Conservation (phyloP, 2,113 vertebrate species). For the Scopus umbretta region DNA sequence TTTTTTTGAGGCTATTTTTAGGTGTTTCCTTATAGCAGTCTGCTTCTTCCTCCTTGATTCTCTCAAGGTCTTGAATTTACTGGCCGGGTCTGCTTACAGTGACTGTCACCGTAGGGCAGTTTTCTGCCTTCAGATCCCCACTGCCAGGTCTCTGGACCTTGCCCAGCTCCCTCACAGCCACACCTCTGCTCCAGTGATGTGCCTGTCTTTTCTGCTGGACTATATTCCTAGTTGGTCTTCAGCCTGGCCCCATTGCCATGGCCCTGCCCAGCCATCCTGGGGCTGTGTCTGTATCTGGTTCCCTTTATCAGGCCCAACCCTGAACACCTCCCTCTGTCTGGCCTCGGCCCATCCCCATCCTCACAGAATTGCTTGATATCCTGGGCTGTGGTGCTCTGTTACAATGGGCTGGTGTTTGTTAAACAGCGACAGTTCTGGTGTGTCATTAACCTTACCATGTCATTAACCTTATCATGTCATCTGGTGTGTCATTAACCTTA, state of each 20-base stretch:
- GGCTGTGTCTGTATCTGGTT: not conserved
- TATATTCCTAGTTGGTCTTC: not conserved
- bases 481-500: too few relatives aligned
- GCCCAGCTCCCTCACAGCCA: not conserved
- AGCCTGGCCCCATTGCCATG: not conserved
- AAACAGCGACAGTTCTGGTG: not conserved
- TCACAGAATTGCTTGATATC: not conserved
- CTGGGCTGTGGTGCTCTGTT: not conserved
- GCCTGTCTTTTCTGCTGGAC: not conserved
- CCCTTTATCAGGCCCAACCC: not conserved
- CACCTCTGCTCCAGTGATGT: not conserved
- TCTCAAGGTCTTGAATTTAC: not conserved
- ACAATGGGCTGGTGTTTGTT: not conserved
- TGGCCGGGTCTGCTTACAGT: not conserved
- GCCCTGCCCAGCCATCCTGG: not conserved
- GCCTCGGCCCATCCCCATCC: not conserved
- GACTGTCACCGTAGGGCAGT: rapidly evolving
- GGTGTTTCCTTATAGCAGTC: not conserved
- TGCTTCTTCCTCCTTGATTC: not conserved
- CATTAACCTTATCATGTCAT: too few relatives aligned
- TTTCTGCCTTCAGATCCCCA: not conserved
- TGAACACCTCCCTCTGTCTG: not conserved
- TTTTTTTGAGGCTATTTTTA: not conserved
- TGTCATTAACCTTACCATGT: not conserved
- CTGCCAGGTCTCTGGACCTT: not conserved